Percentiles rank a stretch among this genome's conserved stretches.
Conservation (phyloP, 2,888 invertebrate genomes). For the Noctua comes region DNA sequence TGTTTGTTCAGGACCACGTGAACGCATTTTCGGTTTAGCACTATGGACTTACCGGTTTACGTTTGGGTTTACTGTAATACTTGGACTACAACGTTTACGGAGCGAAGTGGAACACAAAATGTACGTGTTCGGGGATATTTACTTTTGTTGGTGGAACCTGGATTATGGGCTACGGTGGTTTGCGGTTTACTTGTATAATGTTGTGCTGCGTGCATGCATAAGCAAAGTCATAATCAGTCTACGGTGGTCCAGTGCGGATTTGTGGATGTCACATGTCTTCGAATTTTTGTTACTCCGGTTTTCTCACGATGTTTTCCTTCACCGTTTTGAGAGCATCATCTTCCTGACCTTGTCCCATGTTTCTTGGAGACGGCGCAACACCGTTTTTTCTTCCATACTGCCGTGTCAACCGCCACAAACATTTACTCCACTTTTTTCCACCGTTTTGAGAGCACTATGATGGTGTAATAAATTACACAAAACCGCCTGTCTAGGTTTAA, state of each 20-base stretch:
- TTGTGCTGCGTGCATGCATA: not conserved
- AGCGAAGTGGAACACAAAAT: conserved; percentile 40
- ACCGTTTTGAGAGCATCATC: not conserved
- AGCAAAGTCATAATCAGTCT: not conserved
- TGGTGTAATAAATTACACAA: not conserved
- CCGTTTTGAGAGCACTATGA: not conserved
- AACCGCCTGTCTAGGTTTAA: not conserved
- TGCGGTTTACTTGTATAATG: conserved; percentile 4
- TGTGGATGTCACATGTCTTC: not conserved
- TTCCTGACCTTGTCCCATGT: too few species aligned
- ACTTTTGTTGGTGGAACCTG: conserved; percentile 20
- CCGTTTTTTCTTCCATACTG: too few species aligned
- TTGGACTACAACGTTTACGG: conserved; percentile 42
- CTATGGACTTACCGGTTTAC: conserved; percentile 56
- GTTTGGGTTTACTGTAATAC: conserved; percentile 51
- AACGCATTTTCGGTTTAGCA: conserved; percentile 63
- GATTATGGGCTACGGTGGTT: conserved; percentile 17
- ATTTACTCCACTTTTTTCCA: not conserved
- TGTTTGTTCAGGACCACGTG: conserved; percentile 73
- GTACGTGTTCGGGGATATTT: conserved; percentile 43
- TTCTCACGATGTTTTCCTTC: not conserved
- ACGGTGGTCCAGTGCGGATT: not conserved
- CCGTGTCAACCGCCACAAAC: too few species aligned
- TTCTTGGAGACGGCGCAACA: too few species aligned
- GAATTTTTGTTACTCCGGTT: not conserved